phyloP scores from a whole-genome alignment of 2,888 invertebrate species.

The Sarcophaga caerulescens region DNA sequence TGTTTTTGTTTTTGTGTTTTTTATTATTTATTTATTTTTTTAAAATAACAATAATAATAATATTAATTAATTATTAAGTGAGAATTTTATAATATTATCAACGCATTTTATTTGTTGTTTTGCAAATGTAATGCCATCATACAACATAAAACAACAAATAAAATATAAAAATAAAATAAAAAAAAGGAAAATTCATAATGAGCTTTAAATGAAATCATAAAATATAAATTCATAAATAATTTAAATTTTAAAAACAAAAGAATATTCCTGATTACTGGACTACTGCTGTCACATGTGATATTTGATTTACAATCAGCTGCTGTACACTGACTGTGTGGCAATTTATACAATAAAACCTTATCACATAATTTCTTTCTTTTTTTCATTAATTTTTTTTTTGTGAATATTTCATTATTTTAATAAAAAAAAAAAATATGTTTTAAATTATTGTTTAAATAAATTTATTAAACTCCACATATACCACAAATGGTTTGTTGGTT shows the following conservation, averaged over 20 bases:
- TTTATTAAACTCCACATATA: too few species aligned
- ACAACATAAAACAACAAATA: too few species aligned
- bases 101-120: conserved; percentile 9
- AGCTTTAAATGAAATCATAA: not conserved
- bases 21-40: conserved; percentile 2
- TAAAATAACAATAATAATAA: conserved; percentile 18
- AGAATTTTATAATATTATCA: conserved; percentile 32
- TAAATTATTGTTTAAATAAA: too few species aligned
- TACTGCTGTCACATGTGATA: not conserved
- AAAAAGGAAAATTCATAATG: not conserved
- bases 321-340: not conserved
- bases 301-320: not conserved
- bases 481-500: too few species aligned
- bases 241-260: not conserved
- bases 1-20: not conserved
- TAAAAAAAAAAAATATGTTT: too few species aligned
- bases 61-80: conserved; percentile 52
- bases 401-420: too few species aligned
- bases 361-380: too few species aligned
- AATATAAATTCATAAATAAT: not conserved
- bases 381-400: too few species aligned
- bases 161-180: too few species aligned
- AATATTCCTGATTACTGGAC: not conserved
- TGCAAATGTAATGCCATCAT: not conserved
- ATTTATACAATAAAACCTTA: not conserved